Base-by-base conservation (phyloP, 1,140 invertebrate species). In the Dinothrombium tinctorium region DNA sequence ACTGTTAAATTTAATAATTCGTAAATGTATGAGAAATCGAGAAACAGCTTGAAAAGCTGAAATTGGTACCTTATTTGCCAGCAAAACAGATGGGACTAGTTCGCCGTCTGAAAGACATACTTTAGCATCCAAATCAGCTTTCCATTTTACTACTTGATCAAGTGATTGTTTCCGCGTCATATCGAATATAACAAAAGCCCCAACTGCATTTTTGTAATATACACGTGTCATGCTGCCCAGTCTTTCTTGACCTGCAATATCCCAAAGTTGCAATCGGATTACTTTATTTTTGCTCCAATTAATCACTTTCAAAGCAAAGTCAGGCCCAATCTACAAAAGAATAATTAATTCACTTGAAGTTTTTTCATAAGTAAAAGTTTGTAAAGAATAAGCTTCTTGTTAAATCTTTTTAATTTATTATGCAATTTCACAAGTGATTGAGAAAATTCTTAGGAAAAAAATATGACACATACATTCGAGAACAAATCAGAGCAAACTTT, bases 151-250 rank as follows among this genome's bases (percentile, higher is more conserved):
- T 20, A 94, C 87, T 9, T 87, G 87, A 50, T 95, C 86, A 55
- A 95, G 81, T 20, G 90, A 94, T 2, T 79, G 74, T 21, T 72
- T 69, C 53, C 86, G 66, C 7, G 83, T 89, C 5, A 92, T 81
- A 59, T 96, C 90, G 58, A 92, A 94, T 2, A 96, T 89, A 50
- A 96, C 82, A 56, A 96, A 92, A 5, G 87, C 87, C n/a, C 84
- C 90, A 3, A 95, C 84, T 0, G 90, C 89, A 62, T 96, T 90
- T 62, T 95, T 94, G 63, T 96, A 98, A 61, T 96, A 98, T 0
- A 98, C 89, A 37, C 92, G 60, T 0, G 90, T 98, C 89, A 98
- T 96, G 56, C 94, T 95, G 5, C 89, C 87, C 59, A 95, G 15
- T 3, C 46, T n/a, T 37, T 40, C 28, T 20, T 51, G 37, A 82